These are phyloP conservation scores for Turdus rufiventris DNA, from an alignment of 2,113 vertebrate species.

Conservation along the genomic window DNA sequence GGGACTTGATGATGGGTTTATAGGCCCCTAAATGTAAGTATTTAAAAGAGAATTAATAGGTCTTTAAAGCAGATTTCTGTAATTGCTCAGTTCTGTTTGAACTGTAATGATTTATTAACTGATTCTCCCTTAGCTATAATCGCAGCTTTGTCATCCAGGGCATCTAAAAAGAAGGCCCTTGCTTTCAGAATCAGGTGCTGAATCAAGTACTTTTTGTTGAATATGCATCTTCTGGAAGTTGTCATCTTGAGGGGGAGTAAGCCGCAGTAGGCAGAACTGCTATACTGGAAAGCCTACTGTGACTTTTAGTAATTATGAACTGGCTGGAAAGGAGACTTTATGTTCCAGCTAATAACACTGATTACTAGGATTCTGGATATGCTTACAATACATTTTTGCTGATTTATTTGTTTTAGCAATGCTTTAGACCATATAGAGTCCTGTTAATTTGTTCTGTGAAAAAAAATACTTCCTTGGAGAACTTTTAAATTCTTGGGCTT, in stretches of 20 bases:
- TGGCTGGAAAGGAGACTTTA: neutral
- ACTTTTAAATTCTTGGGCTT: neutral
- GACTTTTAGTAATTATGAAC: conserved; percentile 7
- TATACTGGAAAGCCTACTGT: neutral
- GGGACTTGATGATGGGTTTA: neutral
- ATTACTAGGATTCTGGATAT: neutral
- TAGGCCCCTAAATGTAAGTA: neutral
- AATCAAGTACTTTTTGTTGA: neutral
- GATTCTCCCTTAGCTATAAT: neutral
- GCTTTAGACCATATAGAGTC: neutral
- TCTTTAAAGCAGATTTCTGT: neutral
- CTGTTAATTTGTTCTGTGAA: neutral
- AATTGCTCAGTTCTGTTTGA: neutral
- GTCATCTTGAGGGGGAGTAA: neutral
- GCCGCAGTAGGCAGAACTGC: neutral
- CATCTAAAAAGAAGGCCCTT: neutral
- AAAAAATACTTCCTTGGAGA: neutral
- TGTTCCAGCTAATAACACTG: neutral
- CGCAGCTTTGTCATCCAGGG: neutral
- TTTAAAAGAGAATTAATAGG: neutral
- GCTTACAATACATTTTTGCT: neutral
- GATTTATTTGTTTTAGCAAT: neutral
- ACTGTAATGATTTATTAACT: neutral
- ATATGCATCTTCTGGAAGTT: neutral
- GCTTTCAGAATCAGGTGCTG: neutral